Base-by-base conservation (phyloP, 2,888 invertebrate species). In the Catonia carolina region DNA sequence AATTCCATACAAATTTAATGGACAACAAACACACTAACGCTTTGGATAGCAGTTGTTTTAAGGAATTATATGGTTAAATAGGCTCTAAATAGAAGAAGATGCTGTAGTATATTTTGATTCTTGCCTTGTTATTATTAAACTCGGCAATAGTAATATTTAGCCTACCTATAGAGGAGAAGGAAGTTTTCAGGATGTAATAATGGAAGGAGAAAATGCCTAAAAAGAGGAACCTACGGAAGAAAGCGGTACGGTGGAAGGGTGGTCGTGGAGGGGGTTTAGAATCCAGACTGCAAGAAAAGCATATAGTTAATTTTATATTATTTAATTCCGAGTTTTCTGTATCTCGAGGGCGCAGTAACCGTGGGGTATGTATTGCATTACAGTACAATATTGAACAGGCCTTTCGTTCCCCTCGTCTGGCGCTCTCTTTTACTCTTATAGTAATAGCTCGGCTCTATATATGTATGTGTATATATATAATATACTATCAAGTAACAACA, bases 401-500 rank as follows among this genome's bases (percentile, higher is more conserved):
- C 27, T 27, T 27, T 4, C 27, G 8, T 8, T 27, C 27, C 8
- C 8, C 27, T 27, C 27, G 27, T 27, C 27, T 27, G 27, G 8
- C 27, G 27, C 45, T 45, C 22, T 45, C 22, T 12, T 27, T 45
- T 45, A 23, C 45, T 45, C 22, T 22, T 7, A 15, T 15, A 22
- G 42, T 15, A 18, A 18, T 17, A 14, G 22, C 22, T 22, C 45
- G 22, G 20, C 18, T 18, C 42, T 4, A 42, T 18, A 20, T 23
- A 42, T 45, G 45, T 22, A 45, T 23, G 41, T 41, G 27, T 37
- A 39, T 52, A 51, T 51, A 51, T 51, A 52, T 37, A 52, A 37
- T 39, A 39, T 39, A 39, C 22, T 37, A 52, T 23, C 23, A 22
- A 48, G 60, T 55, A 55, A 60, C 55, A 58, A 60, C 27, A 27